Evolutionary conservation across 2,888 invertebrate genomes (phyloP).

Genomic region (Dysmachus trigonus): DNA sequence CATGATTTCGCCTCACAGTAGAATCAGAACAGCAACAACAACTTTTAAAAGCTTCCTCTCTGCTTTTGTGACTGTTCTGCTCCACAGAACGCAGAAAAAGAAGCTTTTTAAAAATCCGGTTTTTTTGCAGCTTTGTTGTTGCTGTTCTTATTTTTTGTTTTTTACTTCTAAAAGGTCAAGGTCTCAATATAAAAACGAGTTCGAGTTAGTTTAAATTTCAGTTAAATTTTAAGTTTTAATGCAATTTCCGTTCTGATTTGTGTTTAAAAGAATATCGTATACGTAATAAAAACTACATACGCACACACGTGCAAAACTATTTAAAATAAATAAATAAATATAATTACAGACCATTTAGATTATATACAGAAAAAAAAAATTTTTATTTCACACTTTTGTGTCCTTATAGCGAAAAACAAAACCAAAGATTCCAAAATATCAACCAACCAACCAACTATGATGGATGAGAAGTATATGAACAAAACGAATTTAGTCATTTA

Average conservation of each 20-base stretch:
- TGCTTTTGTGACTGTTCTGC: background rate
- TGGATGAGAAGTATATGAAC: constrained; percentile 15
- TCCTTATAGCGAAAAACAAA: constrained; percentile 4
- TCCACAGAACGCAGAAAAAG: background rate
- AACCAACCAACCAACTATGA: constrained; percentile 24
- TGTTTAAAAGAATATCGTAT: background rate
- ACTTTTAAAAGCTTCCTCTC: background rate
- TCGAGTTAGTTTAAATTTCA: too few relatives aligned
- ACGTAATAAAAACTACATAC: background rate
- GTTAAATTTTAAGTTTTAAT: background rate
- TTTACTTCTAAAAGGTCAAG: background rate
- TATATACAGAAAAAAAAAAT: background rate
- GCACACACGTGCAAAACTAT: constrained; percentile 33
- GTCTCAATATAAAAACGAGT: too few relatives aligned
- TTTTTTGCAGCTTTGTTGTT: background rate
- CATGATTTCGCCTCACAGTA: background rate
- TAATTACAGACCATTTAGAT: background rate
- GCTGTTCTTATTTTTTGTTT: background rate
- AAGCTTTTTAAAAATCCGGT: background rate
- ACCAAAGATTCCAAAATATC: background rate
- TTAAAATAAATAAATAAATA: constrained; percentile 1
- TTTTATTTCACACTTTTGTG: background rate
- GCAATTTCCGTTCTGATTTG: background rate
- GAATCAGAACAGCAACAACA: background rate
- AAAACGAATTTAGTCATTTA: constrained; percentile 23